Evolutionary conservation across 2,888 invertebrate species (phyloP), one percentile per base, ranked within the genome.

Genomic region (Heliconius aoede): DNA sequence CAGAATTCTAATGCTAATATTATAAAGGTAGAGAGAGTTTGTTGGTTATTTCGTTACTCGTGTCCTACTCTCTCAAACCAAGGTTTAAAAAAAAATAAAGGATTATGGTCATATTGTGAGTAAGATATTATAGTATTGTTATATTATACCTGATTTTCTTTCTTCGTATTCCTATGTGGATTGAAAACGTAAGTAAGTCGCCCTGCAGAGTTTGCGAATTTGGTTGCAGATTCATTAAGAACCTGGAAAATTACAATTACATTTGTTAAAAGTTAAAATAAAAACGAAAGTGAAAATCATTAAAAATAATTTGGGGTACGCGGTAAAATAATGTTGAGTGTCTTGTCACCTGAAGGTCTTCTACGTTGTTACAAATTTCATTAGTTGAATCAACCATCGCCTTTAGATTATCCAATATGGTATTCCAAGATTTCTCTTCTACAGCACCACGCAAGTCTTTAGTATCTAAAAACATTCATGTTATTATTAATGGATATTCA

Each of bases 131-230:
- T 18, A 40, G 3, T 51, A 21, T 21, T 21, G 18, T 51, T 51
- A 46, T 73, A 83, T 82, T 80, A 82, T 77, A 74, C 82, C 72
- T 79, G 79, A 58, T 80, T 81, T 62, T 78, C 79, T 71, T 80
- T 80, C 72, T 69, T 79, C 4, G 72, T 75, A 51, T 81, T 80
- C 3, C 73, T 40, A 3, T 72, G 55, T 1, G 79, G 80, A 24
- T 74, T 78, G 32, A 82, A 76, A 1, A 80, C 73, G 55, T 73
- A 80, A 28, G 76, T 80, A 3, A 84, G 76, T 67, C 80, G 80
- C 5, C 80, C 79, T 1, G 81, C 80, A 21, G 83, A 79, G 26
- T 76, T 81, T 4, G 84, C 84, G 61, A 85, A 85, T 58, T 81
- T 81, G 5, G 80, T 76, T 5, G 84, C 82, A 1, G 82, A 76